Evolutionary conservation across 2,113 vertebrate genomes (phyloP).

Genomic region (Pithys albifrons): DNA sequence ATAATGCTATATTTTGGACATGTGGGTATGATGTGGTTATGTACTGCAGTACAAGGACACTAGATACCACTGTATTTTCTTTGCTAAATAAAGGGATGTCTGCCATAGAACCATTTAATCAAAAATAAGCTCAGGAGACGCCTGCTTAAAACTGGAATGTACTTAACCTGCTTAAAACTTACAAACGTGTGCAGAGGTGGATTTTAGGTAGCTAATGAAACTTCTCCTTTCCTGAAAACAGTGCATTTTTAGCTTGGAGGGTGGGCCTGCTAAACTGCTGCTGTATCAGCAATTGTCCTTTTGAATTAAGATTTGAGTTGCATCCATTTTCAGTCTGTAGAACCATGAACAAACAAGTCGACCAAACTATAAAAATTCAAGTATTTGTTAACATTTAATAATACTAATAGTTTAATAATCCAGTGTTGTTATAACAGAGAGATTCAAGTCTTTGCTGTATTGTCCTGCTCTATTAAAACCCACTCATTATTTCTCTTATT

Average conservation of each 20-base stretch:
- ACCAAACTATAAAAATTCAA: not conserved
- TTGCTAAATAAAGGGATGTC: not conserved
- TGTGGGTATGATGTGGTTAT: not conserved
- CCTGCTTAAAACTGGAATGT: not conserved
- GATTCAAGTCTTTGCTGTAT: not conserved
- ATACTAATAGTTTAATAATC: not conserved
- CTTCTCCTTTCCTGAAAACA: not conserved
- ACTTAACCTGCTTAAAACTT: not conserved
- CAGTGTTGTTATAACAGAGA: rapidly evolving
- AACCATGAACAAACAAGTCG: not conserved
- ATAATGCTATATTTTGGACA: not conserved
- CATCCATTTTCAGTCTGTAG: not conserved
- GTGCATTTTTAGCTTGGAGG: not conserved
- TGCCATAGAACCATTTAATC: not conserved
- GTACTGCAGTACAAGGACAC: not conserved
- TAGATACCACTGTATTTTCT: not conserved
- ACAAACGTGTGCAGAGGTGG: not conserved
- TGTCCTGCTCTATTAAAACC: not conserved
- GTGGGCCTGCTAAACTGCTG: not conserved
- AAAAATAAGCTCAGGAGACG: not conserved
- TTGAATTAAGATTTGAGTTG: not conserved
- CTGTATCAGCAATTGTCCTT: not conserved
- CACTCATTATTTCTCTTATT: not conserved
- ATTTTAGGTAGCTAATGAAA: not conserved
- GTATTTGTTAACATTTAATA: not conserved